phyloP scores from a whole-genome alignment of 64 coral and sea anemone genomes.

The Porites lutea region DNA sequence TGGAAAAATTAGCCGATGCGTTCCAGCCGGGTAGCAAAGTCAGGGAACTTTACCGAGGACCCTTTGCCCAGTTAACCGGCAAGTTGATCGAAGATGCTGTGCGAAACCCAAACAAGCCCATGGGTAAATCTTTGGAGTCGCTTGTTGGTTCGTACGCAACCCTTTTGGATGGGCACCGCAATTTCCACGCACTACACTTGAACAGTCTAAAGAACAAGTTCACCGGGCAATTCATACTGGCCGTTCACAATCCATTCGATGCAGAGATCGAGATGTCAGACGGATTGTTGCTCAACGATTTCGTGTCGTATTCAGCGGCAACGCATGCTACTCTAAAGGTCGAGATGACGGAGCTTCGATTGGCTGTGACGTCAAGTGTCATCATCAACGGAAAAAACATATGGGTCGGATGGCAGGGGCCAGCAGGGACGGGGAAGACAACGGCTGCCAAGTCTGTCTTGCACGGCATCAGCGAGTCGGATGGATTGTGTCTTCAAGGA shows the following conservation, averaged over 20 bases:
- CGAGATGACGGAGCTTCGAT: neutral
- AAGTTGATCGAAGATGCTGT: neutral
- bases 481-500: neutral
- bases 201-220: neutral
- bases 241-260: conserved; percentile 1
- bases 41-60: neutral
- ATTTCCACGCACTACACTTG: neutral
- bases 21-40: neutral
- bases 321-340: neutral
- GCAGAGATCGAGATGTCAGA: neutral
- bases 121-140: neutral
- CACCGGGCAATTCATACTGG: neutral
- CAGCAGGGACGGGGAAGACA: neutral
- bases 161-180: neutral
- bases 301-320: neutral
- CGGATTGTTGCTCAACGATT: neutral
- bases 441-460: neutral
- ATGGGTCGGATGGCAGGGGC: neutral
- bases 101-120: neutral
- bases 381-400: neutral
- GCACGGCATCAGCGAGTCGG: neutral
- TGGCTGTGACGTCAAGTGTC: neutral
- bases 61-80: neutral
- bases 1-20: neutral
- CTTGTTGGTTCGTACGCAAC: neutral